phyloP scores from a whole-genome alignment of 2,888 invertebrate species.

The Leptinotarsa rubiginosa region DNA sequence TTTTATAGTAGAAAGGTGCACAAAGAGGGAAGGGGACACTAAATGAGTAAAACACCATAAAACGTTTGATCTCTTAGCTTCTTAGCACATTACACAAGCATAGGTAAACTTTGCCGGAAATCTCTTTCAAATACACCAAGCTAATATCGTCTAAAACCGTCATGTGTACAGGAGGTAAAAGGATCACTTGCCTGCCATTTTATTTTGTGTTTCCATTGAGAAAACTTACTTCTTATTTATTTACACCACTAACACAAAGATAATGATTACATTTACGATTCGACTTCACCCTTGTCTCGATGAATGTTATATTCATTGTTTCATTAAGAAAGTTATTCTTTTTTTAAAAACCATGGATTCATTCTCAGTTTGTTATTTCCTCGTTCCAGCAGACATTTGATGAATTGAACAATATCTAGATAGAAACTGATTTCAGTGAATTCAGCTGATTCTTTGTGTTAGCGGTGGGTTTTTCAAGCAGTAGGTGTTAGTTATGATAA shows the following conservation, averaged over 20 bases:
- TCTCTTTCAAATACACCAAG: conserved; percentile 50
- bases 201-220: conserved; percentile 50
- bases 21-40: conserved; percentile 38
- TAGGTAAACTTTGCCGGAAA: conserved; percentile 40
- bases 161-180: conserved; percentile 46
- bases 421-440: neutral
- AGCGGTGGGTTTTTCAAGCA: conserved; percentile 47
- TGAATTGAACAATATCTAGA: neutral
- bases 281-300: too few species aligned
- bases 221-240: conserved; percentile 35
- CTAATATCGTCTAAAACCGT: conserved; percentile 39
- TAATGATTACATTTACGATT: neutral
- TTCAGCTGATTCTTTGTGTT: conserved; percentile 22
- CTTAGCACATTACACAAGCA: conserved; percentile 63
- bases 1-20: conserved; percentile 45
- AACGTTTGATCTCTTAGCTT: conserved; percentile 47
- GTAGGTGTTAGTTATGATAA: conserved; percentile 43
- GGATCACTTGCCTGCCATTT: conserved; percentile 47
- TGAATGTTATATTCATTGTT: neutral
- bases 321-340: neutral
- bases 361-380: neutral
- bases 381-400: neutral
- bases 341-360: neutral
- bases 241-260: conserved; percentile 33
- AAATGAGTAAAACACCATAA: conserved; percentile 43